These are phyloP conservation scores for Ataeniobius toweri DNA, from an alignment of 2,797 vertebrate species.

Conservation along the genomic window DNA sequence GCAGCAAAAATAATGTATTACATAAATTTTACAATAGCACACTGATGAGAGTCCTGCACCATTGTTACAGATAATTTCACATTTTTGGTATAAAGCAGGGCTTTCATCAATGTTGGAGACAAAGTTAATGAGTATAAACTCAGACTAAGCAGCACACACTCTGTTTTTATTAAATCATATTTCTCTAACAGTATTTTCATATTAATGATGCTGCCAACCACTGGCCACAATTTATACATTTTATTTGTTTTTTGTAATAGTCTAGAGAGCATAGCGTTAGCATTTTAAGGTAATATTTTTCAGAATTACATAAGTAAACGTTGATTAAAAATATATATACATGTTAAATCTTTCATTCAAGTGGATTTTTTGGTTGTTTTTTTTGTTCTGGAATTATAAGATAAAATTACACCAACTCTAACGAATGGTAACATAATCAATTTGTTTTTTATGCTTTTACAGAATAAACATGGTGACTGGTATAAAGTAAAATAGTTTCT, in stretches of 20 bases:
- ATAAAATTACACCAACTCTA: background rate
- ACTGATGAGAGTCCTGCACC: constrained; percentile 51
- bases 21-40: constrained; percentile 44
- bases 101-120: background rate
- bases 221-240: no score
- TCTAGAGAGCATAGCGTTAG: background rate
- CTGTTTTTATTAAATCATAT: background rate
- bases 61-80: constrained; percentile 43
- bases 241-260: no score
- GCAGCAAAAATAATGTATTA: constrained; percentile 44
- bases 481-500: background rate
- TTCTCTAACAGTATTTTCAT: background rate
- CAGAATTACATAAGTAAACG: background rate
- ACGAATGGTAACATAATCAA: background rate
- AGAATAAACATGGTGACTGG: background rate
- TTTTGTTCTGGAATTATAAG: background rate
- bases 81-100: constrained; percentile 56
- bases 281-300: background rate
- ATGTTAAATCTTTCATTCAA: background rate
- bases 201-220: background rate
- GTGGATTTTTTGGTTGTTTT: background rate
- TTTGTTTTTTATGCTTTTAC: background rate
- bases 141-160: no score
- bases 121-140: background rate
- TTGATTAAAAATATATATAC: background rate